A percentile compares a stretch with the other conserved stretches of the same genome.
These are phyloP conservation scores for Trogon surrucura DNA, from an alignment of 2,113 vertebrate species.

Conservation along the genomic window DNA sequence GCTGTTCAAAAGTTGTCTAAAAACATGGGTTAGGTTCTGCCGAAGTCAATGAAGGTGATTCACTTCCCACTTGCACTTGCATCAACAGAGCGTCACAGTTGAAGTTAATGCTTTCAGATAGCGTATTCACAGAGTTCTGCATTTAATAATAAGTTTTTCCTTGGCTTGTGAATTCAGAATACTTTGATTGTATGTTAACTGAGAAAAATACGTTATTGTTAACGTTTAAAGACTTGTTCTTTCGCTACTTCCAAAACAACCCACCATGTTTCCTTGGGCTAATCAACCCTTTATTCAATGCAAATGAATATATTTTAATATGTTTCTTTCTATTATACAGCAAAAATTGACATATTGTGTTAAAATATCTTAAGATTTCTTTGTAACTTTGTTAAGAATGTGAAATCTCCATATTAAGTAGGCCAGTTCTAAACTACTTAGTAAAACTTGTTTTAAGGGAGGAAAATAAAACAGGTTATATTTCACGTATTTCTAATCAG, in stretches of 20 bases:
- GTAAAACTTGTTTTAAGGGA: background rate
- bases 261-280: background rate
- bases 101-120: background rate
- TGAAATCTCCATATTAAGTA: background rate
- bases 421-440: background rate
- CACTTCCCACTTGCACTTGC: background rate
- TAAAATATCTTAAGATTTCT: background rate
- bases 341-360: background rate
- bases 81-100: background rate
- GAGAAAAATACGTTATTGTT: background rate
- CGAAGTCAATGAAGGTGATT: background rate
- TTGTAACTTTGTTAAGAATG: background rate
- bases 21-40: background rate
- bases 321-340: background rate
- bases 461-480: background rate
- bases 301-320: background rate
- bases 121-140: background rate
- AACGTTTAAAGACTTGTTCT: background rate
- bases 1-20: background rate
- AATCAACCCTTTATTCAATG: background rate
- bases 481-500: background rate
- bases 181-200: background rate
- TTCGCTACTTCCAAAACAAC: background rate
- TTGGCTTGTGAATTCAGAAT: background rate
- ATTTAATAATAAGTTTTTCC: background rate